A percentile compares a stretch with the other conserved stretches of the same genome.
phyloP scores from a whole-genome alignment of 2,113 vertebrate species.

The Cricetomys ansorgei region DNA sequence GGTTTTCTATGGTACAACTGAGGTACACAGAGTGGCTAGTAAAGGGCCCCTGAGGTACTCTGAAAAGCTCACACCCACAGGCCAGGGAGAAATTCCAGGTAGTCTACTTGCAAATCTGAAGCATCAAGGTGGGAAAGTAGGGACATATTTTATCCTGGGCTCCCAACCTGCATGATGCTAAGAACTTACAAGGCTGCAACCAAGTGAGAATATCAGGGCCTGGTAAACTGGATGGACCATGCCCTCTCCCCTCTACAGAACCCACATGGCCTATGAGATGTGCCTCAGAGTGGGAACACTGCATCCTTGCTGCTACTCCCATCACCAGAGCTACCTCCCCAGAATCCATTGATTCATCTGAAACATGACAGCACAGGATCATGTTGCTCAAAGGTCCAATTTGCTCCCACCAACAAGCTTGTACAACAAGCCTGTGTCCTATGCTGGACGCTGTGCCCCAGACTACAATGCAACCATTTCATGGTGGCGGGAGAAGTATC shows the following conservation, averaged over 20 bases:
- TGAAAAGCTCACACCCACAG: not conserved
- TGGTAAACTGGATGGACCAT: not conserved
- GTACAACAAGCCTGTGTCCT: not conserved
- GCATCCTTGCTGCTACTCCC: not conserved
- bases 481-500: fast-evolving
- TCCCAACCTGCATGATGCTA: not conserved
- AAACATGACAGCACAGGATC: not conserved
- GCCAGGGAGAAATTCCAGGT: not conserved
- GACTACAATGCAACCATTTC: fast-evolving
- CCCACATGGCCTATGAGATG: not conserved
- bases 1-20: not conserved
- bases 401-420: not conserved
- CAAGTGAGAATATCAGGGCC: not conserved
- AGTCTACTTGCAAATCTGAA: no score
- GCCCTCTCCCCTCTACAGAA: not conserved
- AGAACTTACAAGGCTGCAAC: not conserved
- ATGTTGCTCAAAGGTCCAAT: not conserved
- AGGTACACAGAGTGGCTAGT: not conserved
- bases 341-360: not conserved
- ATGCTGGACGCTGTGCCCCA: no score
- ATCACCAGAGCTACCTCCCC: not conserved
- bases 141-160: not conserved
- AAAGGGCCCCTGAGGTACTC: not conserved
- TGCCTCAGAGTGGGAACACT: not conserved
- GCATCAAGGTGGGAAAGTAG: not conserved